Percentiles rank a stretch among this genome's conserved stretches.
These are phyloP conservation scores for Datnioides undecimradiatus DNA, from an alignment of 2,113 vertebrate genomes.

Conservation along the genomic window DNA sequence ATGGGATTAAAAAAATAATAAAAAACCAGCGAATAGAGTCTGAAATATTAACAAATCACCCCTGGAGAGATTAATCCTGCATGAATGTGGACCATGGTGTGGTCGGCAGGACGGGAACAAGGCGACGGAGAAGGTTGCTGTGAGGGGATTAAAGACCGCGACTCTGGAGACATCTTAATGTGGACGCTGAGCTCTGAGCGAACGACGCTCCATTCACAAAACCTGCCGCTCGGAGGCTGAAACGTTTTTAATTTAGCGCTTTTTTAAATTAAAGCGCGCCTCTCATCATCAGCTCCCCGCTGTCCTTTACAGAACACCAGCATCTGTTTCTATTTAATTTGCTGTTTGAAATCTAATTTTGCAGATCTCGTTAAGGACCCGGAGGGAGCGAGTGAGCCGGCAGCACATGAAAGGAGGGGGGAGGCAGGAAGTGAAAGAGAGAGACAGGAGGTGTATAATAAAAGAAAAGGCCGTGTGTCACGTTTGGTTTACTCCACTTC, in stretches of 20 bases:
- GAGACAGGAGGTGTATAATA: background rate
- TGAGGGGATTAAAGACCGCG: background rate
- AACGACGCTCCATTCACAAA: background rate
- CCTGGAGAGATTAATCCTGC: slow-evolving; percentile 44
- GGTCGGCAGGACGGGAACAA: too few relatives aligned
- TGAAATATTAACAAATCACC: slow-evolving; percentile 40
- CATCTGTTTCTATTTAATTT: slow-evolving; percentile 68
- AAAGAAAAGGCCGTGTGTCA: background rate
- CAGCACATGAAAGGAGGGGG: background rate
- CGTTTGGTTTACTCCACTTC: too few relatives aligned
- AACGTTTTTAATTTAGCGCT: slow-evolving; percentile 1
- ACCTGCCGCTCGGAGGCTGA: background rate
- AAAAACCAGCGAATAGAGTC: slow-evolving; percentile 36
- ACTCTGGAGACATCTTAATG: background rate
- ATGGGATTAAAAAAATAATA: slow-evolving; percentile 65
- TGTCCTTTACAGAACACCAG: slow-evolving; percentile 43
- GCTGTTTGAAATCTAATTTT: slow-evolving; percentile 68
- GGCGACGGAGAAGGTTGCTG: too few relatives aligned
- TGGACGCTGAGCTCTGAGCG: background rate
- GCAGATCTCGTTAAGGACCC: slow-evolving; percentile 60
- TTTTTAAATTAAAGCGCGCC: slow-evolving; percentile 21
- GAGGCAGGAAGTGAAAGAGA: slow-evolving; percentile 4
- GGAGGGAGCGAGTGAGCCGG: slow-evolving; percentile 2
- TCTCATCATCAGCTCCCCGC: slow-evolving; percentile 50
- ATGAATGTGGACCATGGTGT: slow-evolving; percentile 47